Evolutionary conservation across 2,888 invertebrate genomes (phyloP).

Genomic region (Pyrrhosoma nymphula): DNA sequence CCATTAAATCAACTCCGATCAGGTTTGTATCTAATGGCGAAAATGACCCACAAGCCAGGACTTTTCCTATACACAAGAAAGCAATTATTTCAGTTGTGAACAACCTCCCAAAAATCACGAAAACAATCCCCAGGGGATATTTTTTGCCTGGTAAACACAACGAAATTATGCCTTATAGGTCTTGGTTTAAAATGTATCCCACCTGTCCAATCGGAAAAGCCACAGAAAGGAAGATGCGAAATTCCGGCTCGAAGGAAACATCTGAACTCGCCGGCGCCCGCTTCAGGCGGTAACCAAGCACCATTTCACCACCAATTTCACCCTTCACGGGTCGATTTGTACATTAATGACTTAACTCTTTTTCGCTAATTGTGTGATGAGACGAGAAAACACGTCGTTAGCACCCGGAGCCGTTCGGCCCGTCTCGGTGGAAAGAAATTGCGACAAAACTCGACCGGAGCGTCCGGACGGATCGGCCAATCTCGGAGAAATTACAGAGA

Average conservation of each 20-base stretch:
- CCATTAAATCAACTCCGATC: too few species aligned
- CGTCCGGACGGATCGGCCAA: not conserved
- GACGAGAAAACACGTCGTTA: not conserved
- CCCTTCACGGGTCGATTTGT: not conserved
- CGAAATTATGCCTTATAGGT: not conserved
- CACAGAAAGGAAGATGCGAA: not conserved
- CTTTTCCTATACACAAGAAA: too few species aligned
- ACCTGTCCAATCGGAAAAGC: not conserved
- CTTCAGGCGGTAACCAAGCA: not conserved
- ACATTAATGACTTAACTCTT: slow-evolving; percentile 7
- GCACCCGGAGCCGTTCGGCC: not conserved
- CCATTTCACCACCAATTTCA: not conserved
- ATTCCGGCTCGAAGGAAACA: not conserved
- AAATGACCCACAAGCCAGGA: too few species aligned
- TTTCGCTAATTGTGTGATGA: not conserved
- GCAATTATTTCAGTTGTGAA: too few species aligned
- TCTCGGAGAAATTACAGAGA: not conserved
- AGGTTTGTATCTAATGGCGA: too few species aligned
- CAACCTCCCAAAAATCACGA: too few species aligned
- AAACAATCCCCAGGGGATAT: not conserved
- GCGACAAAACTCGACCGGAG: not conserved
- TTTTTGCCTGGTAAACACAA: not conserved
- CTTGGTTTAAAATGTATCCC: not conserved
- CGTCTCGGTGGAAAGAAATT: not conserved
- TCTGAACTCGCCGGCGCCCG: not conserved